A percentile compares a stretch with the other conserved stretches of the same genome.
Evolutionary conservation across 1,140 invertebrate species (phyloP).

Genomic region (Papilio polytes): DNA sequence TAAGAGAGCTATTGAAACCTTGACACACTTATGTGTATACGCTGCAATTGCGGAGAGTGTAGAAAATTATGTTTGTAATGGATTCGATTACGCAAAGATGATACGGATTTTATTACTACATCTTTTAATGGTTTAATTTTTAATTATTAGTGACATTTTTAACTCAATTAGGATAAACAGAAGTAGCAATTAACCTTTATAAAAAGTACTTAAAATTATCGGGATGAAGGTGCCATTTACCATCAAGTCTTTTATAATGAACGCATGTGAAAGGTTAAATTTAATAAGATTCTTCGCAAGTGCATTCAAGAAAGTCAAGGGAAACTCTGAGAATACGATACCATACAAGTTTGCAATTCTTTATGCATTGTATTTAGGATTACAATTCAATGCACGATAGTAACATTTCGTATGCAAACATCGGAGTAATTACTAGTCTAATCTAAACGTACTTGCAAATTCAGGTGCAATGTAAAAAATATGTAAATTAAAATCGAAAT

Average conservation of each 20-base stretch:
- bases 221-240: not conserved
- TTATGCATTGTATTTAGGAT: not conserved
- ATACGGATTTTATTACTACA: not conserved
- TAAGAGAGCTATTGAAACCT: constrained; percentile 5
- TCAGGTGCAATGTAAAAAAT: not conserved
- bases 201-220: not conserved
- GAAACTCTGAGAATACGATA: constrained; percentile 17
- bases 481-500: constrained; percentile 10
- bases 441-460: not conserved
- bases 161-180: not conserved
- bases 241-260: not conserved
- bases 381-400: not conserved
- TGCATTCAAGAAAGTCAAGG: constrained; percentile 21
- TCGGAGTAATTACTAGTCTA: not conserved
- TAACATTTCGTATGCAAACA: not conserved
- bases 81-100: constrained; percentile 10
- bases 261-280: constrained; percentile 16
- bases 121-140: not conserved
- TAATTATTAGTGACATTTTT: not conserved
- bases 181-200: not conserved
- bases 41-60: not conserved
- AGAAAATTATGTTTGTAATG: constrained; percentile 19
- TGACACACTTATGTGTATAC: not conserved
- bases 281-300: constrained; percentile 2
- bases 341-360: not conserved